Evolutionary conservation across 2,113 vertebrate genomes (phyloP).

Genomic region (Eclectus roratus): DNA sequence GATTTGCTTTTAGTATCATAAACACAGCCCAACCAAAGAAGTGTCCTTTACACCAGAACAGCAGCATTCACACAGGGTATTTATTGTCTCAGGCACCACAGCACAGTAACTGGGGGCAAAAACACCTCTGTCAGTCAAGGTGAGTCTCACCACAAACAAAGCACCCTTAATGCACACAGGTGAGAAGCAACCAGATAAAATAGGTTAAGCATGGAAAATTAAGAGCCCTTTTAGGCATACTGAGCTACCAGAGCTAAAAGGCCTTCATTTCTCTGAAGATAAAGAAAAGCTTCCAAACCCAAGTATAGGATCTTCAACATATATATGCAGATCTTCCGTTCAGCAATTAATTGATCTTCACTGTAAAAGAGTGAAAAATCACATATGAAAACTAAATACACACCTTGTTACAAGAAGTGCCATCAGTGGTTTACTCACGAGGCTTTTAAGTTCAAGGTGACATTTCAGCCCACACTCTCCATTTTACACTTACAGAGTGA

Average conservation of each 20-base stretch:
- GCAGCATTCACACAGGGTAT: background rate
- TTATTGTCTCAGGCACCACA: background rate
- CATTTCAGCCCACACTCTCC: background rate
- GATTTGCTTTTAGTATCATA: background rate
- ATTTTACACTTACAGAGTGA: background rate
- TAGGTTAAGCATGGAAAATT: background rate
- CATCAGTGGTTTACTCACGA: background rate
- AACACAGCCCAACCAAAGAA: background rate
- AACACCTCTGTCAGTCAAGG: background rate
- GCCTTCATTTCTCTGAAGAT: background rate
- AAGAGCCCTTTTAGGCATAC: background rate
- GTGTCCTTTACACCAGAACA: background rate
- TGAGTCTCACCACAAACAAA: background rate
- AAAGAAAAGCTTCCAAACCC: background rate
- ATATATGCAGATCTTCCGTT: background rate
- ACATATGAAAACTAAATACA: background rate
- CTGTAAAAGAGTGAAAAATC: background rate
- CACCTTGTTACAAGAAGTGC: background rate
- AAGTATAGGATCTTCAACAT: rapidly evolving
- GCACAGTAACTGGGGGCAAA: background rate
- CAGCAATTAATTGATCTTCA: background rate
- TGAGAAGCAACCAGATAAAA: background rate
- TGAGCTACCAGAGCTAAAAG: background rate
- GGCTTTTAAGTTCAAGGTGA: background rate
- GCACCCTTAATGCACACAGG: background rate